Evolutionary conservation across 2,888 invertebrate species (phyloP).

Genomic region (Xylota segnis): DNA sequence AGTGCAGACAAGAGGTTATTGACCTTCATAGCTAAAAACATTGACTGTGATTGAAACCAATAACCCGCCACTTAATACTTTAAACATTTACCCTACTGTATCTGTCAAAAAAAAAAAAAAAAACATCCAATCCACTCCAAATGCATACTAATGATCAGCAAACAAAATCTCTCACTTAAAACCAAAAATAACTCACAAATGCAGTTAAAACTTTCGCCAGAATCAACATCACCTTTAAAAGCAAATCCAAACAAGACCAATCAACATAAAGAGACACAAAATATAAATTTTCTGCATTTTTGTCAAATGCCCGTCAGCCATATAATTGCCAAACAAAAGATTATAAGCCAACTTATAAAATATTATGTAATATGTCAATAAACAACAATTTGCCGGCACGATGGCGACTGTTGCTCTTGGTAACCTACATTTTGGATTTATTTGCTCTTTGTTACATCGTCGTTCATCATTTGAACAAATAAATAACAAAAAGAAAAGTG

Average conservation of each 20-base stretch:
- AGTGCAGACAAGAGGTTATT: too few species aligned
- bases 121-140: not conserved
- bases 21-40: too few species aligned
- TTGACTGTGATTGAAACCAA: too few species aligned
- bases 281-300: slow-evolving; percentile 13
- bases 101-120: too few species aligned
- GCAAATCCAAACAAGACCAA: not conserved
- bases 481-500: slow-evolving; percentile 8
- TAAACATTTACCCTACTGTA: too few species aligned
- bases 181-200: not conserved
- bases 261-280: not conserved
- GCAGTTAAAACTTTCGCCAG: slow-evolving; percentile 14
- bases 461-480: not conserved
- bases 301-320: slow-evolving; percentile 17
- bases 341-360: slow-evolving; percentile 12
- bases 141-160: not conserved
- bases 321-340: slow-evolving; percentile 20
- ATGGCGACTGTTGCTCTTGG: slow-evolving; percentile 9
- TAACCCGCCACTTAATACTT: too few species aligned
- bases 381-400: slow-evolving; percentile 11
- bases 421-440: slow-evolving; percentile 28
- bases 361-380: slow-evolving; percentile 25
- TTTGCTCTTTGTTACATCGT: slow-evolving; percentile 13
- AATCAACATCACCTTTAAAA: not conserved
- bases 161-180: not conserved